phyloP scores from a whole-genome alignment of 2,113 vertebrate genomes.

The Pavo muticus region DNA sequence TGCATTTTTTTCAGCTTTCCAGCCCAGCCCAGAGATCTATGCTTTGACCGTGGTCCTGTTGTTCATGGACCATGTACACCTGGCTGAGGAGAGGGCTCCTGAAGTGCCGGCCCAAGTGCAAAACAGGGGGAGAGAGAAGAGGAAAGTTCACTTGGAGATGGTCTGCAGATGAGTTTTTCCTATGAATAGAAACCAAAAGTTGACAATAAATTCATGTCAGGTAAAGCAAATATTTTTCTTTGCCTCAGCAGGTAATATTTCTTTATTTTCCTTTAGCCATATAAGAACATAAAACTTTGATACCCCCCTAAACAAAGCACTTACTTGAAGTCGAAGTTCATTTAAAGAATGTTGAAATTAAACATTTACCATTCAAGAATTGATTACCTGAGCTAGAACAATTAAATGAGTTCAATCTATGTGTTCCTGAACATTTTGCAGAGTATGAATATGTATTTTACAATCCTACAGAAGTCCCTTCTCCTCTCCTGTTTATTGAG shows the following conservation, averaged over 20 bases:
- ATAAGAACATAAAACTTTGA: neutral
- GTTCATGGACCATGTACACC: neutral
- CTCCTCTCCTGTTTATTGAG: neutral
- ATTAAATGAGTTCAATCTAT: neutral
- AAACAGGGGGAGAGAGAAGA: neutral
- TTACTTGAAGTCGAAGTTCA: neutral
- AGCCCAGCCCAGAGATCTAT: neutral
- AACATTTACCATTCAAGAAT: neutral
- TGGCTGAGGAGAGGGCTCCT: neutral
- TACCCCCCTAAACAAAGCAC: neutral
- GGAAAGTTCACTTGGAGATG: neutral
- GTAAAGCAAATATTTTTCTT: neutral
- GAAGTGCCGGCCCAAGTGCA: rapidly evolving
- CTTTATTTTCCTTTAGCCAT: neutral
- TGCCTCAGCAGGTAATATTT: neutral
- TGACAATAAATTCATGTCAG: neutral
- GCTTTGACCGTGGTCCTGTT: neutral
- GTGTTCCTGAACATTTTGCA: neutral
- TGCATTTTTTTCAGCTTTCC: neutral
- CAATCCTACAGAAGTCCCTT: neutral
- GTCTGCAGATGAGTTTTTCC: neutral
- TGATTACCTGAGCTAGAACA: neutral
- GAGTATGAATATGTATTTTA: neutral
- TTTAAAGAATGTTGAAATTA: neutral
- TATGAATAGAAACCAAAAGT: neutral